Percentiles rank a stretch among this genome's conserved stretches.
Conservation (phyloP, 2,113 vertebrate species). For the Proteles cristata region DNA sequence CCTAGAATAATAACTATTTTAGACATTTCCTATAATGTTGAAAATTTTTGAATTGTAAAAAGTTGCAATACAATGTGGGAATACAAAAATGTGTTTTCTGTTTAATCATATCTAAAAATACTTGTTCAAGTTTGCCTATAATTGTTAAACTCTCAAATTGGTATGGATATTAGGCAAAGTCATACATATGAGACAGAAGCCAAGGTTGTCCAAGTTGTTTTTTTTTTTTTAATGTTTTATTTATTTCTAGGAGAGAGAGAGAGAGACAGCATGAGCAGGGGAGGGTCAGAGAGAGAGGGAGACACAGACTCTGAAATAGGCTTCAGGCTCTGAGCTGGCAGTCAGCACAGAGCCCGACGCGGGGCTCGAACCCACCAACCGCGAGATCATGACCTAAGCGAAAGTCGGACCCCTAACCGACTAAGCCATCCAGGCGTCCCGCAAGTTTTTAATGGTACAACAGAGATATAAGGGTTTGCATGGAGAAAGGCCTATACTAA, state of each 20-base stretch:
- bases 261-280: too few relatives aligned
- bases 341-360: too few relatives aligned
- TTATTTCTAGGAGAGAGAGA: too few relatives aligned
- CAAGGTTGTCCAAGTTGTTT: background rate
- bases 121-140: background rate
- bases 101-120: background rate
- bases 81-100: background rate
- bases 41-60: background rate
- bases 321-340: too few relatives aligned
- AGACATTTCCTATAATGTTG: background rate
- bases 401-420: too few relatives aligned
- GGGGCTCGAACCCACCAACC: too few relatives aligned
- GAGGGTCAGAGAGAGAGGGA: too few relatives aligned
- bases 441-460: background rate
- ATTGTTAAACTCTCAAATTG: background rate
- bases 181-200: background rate
- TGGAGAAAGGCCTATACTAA: background rate
- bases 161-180: rapidly evolving
- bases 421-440: too few relatives aligned
- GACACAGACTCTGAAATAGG: too few relatives aligned
- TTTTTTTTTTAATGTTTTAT: too few relatives aligned
- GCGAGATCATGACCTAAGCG: too few relatives aligned
- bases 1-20: background rate
- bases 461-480: background rate
- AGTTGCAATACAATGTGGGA: background rate